Base-by-base conservation (phyloP, 2,113 vertebrate species). In the Leucosticte australis region DNA sequence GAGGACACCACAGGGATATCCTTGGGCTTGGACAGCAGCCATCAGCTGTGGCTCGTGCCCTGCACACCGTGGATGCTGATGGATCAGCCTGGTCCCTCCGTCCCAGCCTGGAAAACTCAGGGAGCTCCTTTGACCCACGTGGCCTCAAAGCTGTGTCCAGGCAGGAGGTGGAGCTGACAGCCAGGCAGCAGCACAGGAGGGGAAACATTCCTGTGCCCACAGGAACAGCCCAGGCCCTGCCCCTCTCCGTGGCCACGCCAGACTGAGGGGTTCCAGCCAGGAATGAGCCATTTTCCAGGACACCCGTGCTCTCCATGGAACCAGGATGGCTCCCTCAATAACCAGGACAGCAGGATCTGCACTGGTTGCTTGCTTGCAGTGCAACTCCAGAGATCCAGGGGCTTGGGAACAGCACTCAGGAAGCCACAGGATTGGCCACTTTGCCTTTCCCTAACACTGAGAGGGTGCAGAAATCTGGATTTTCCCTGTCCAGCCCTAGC, bases 71-170 rank as follows among this genome's bases (percentile, higher is more conserved):
- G 52, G 62, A 68, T 56, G 59, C 63, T 35, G 20, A 12, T 0
- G 59, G 75, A 87, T 57, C 84, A 62, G 24, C 23, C 20, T 56
- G 17, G 14, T 33, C 28, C 9, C 20, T 82, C 64, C 35, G 63
- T 28, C 24, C 37, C 28, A 23, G 42, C 1, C 35, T 44, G 49
- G 60, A 33, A 33, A 50, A 7, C 37, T 16, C 69, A 50, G 30
- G 67, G 47, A 83, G 53, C 59, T 55, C 5, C 0, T 35, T 4
- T 21, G 39, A 49, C 18, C n/a, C 24, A 20, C 0, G 0, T 2
- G 59, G 50, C 33, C 63, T 31, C 37, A 28, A 49, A 68, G 84
- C 77, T 49, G 0, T 15, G n/a, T 33, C 62, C 50, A 33, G 74
- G 89, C 88, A 33, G 46, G 56, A 62, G 53, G 23, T 0, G 12